Evolutionary conservation across 2,888 invertebrate genomes (phyloP).

Genomic region (Blastobasis lacticolella): DNA sequence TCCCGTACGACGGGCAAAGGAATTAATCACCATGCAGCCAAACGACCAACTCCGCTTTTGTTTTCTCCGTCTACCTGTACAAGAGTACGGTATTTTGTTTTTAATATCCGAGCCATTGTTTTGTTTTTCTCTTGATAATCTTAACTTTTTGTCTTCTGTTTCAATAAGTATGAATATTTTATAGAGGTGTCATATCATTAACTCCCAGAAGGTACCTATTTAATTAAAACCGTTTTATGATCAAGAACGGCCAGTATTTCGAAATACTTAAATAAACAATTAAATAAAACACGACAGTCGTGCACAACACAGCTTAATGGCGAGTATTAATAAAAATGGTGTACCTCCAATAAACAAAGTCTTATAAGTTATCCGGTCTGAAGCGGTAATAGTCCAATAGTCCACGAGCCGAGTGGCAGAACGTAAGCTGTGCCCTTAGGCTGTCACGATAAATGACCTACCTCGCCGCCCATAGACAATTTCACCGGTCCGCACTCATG

Average conservation of each 20-base stretch:
- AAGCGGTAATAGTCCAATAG: conserved; percentile 11
- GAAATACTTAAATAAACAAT: too few relatives aligned
- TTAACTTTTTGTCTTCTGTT: too few relatives aligned
- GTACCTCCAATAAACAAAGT: background rate
- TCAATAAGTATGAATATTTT: too few relatives aligned
- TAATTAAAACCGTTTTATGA: too few relatives aligned
- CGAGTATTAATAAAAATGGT: background rate
- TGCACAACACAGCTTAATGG: background rate
- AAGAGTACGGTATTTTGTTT: too few relatives aligned
- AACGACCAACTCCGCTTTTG: conserved; percentile 3
- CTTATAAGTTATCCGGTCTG: background rate
- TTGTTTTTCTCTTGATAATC: too few relatives aligned
- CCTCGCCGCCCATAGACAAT: conserved; percentile 57
- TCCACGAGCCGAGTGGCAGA: conserved; percentile 44
- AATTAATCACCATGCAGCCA: conserved; percentile 6
- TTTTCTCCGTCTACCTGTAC: background rate
- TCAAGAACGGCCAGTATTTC: too few relatives aligned
- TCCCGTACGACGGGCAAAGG: conserved; percentile 2
- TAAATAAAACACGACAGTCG: too few relatives aligned
- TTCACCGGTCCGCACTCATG: conserved; percentile 51
- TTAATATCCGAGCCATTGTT: too few relatives aligned
- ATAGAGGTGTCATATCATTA: too few relatives aligned
- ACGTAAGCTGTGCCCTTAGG: conserved; percentile 51
- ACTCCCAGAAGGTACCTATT: too few relatives aligned
- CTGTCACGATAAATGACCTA: conserved; percentile 63